phyloP scores from a whole-genome alignment of 2,113 vertebrate genomes.

The Microcebus lehilahytsara region DNA sequence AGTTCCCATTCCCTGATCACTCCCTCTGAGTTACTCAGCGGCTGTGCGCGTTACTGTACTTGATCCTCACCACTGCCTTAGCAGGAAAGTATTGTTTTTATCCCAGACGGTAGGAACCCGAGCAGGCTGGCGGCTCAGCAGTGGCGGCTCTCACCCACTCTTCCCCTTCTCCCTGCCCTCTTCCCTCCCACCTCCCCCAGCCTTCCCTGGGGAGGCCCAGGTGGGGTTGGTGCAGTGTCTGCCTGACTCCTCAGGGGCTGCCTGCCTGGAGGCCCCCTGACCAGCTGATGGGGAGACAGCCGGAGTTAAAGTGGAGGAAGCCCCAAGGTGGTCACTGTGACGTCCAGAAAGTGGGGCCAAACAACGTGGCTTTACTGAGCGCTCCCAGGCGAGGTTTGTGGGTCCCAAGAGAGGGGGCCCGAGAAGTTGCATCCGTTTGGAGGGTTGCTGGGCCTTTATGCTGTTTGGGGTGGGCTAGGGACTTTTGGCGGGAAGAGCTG shows the following conservation, averaged over 20 bases:
- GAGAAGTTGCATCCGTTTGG: no score
- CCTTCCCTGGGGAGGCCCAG: neutral
- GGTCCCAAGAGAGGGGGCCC: no score
- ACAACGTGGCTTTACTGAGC: no score
- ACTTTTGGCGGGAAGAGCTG: no score
- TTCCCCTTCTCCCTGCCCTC: neutral
- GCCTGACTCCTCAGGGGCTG: neutral
- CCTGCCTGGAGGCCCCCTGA: neutral
- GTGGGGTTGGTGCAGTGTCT: neutral
- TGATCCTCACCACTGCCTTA: neutral
- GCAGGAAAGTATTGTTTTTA: neutral
- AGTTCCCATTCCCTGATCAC: neutral
- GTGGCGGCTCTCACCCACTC: neutral
- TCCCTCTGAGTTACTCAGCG: neutral
- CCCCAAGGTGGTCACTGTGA: no score
- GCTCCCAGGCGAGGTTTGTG: no score
- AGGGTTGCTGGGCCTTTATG: no score
- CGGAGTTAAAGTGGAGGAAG: neutral
- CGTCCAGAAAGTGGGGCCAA: no score
- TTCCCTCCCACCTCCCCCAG: no score
- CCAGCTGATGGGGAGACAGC: neutral
- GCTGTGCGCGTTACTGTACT: accelerated
- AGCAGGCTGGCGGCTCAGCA: neutral
- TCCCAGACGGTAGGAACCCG: neutral
- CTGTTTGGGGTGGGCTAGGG: no score